Evolutionary conservation across 1,140 invertebrate species (phyloP), one percentile per base, ranked within the genome.

Genomic region (Druon quercuslanigerum): DNA sequence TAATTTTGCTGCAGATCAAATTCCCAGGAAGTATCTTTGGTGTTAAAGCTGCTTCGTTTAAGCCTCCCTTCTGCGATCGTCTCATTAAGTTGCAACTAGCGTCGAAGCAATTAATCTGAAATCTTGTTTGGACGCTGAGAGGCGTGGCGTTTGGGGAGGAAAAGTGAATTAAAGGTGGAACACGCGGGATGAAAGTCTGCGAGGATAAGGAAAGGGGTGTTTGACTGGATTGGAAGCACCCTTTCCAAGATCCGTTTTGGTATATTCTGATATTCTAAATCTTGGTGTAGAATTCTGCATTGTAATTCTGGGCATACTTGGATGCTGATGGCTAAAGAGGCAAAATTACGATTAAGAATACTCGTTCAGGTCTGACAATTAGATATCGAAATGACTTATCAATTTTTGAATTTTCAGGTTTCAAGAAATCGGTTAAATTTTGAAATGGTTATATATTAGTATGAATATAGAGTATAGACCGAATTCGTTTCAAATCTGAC

Each of bases 31-130:
- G 51, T 56, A 20, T 51, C 19, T 16, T 14, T 13, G 7, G 20
- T 17, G 7, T 46, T n/a, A 19, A 19, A 9, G n/a, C 16, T 70
- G 14, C 25, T 12, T 17, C 13, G 13, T 71, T 76, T 33, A 25
- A 66, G 54, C 40, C 40, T 66, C 25, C 60, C 60, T n/a, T 7
- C 33, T 17, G 71, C 71, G 72, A 20, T 50, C 57, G 76, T 74
- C 83, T 85, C 83, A 82, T 83, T 86, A 86, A 84, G 80, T 86
- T 82, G 84, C 84, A 82, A 86, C 83, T 84, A 81, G 83, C 84
- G 83, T 86, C 82, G 80, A 81, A 83, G 82, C 80, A 86, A 86
- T 86, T 86, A 86, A 86, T 86, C 80, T 82, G 78, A 84, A 83
- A 83, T 83, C 80, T 82, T 78, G 80, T 82, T 82, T 80, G 77